These are phyloP conservation scores for Lindbergichthys nudifrons DNA, from an alignment of 2,797 vertebrate genomes.

Conservation along the genomic window DNA sequence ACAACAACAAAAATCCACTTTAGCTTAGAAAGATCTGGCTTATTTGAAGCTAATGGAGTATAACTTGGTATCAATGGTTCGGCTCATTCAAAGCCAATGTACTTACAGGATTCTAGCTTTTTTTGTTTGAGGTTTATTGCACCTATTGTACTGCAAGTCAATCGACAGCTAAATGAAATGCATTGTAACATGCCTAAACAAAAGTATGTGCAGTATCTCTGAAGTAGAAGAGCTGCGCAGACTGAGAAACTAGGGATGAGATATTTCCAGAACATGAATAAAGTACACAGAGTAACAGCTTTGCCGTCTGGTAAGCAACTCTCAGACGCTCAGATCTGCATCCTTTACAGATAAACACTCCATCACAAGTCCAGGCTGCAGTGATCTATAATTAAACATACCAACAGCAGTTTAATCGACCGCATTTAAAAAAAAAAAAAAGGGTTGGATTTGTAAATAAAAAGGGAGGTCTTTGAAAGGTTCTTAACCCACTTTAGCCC, in stretches of 20 bases:
- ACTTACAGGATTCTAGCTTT: no score
- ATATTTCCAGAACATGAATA: conserved; percentile 7
- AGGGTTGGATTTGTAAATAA: background rate
- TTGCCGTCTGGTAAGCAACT: background rate
- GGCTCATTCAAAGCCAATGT: no score
- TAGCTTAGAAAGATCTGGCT: no score
- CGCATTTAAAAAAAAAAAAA: background rate
- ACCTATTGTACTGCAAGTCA: no score
- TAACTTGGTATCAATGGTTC: no score
- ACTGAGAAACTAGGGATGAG: background rate
- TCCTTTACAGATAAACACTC: background rate
- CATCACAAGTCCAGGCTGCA: background rate
- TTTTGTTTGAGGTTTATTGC: no score
- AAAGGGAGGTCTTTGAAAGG: background rate
- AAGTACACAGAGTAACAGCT: background rate
- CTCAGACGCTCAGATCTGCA: background rate
- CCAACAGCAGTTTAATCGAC: conserved; percentile 9
- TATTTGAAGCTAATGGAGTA: no score
- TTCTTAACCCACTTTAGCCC: background rate
- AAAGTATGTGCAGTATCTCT: no score
- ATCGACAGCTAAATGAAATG: no score
- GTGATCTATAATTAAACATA: conserved; percentile 9
- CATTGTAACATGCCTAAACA: no score
- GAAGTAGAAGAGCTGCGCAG: no score
- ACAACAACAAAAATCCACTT: no score